Conservation (phyloP, 2,888 invertebrate species). For the Papilio gigon region DNA sequence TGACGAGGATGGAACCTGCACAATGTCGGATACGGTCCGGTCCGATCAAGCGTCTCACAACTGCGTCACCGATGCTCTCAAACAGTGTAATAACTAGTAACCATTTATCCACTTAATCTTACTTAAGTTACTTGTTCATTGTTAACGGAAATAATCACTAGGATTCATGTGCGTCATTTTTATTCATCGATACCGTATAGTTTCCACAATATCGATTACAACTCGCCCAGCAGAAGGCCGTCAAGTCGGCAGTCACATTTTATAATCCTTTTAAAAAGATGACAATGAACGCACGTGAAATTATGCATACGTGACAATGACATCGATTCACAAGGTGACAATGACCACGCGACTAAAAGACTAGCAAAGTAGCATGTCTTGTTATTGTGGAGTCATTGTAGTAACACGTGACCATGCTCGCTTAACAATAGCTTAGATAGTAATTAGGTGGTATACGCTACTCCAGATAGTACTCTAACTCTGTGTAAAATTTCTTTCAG, state of each 20-base stretch:
- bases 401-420: not conserved
- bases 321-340: not conserved
- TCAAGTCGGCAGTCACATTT: not conserved
- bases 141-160: not conserved
- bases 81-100: too few species aligned
- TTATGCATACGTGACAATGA: not conserved
- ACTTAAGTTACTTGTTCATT: too few species aligned
- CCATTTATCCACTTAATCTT: too few species aligned
- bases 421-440: not conserved
- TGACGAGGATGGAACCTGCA: too few species aligned
- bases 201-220: not conserved
- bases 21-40: too few species aligned
- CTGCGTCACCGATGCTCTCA: too few species aligned
- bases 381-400: conserved; percentile 2
- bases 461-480: too few species aligned
- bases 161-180: not conserved
- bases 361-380: too few species aligned
- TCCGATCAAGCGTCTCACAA: too few species aligned
- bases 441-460: too few species aligned
- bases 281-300: not conserved
- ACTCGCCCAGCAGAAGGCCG: not conserved
- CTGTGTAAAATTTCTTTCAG: too few species aligned
- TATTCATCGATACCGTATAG: too few species aligned
- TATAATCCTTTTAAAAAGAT: not conserved
- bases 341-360: not conserved